Percentiles rank a stretch among this genome's conserved stretches.
These are phyloP conservation scores for Carpatolechia fugitivella DNA, from an alignment of 2,888 invertebrate genomes.

Conservation along the genomic window DNA sequence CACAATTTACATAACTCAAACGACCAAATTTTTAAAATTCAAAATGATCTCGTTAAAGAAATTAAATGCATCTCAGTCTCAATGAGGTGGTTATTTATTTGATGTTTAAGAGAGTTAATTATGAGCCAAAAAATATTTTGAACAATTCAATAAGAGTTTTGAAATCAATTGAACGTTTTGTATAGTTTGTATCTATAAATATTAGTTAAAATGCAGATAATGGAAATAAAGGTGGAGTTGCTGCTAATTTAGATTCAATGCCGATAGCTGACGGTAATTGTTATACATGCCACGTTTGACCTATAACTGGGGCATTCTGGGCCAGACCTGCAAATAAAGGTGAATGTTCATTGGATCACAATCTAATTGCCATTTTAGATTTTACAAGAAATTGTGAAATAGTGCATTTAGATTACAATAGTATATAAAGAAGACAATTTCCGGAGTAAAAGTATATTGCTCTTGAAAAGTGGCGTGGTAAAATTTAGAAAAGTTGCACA, in stretches of 20 bases:
- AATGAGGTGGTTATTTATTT: slow-evolving; percentile 5
- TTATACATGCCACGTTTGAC: slow-evolving; percentile 25
- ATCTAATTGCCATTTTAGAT: neutral
- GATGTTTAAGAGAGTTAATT: neutral
- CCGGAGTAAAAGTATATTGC: too few species aligned
- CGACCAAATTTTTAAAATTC: slow-evolving; percentile 2
- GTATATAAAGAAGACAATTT: too few species aligned
- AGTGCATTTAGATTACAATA: too few species aligned
- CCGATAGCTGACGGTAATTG: slow-evolving; percentile 25
- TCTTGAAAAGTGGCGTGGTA: too few species aligned
- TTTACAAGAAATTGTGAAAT: neutral
- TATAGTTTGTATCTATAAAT: slow-evolving; percentile 3
- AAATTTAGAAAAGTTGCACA: too few species aligned
- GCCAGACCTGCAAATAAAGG: slow-evolving; percentile 15
- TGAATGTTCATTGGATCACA: slow-evolving; percentile 10
- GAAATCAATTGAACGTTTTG: slow-evolving; percentile 2
- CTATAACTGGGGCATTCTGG: slow-evolving; percentile 25
- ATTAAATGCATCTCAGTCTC: neutral
- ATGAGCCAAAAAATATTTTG: neutral
- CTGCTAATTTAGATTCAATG: slow-evolving; percentile 31
- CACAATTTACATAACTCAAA: neutral
- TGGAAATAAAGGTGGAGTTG: slow-evolving; percentile 26
- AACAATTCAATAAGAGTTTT: neutral
- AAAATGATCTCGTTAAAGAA: slow-evolving; percentile 5
- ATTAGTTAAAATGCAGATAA: slow-evolving; percentile 20